These are phyloP conservation scores for Paraplagusia blochii DNA, from an alignment of 2,113 vertebrate species.

Conservation along the genomic window DNA sequence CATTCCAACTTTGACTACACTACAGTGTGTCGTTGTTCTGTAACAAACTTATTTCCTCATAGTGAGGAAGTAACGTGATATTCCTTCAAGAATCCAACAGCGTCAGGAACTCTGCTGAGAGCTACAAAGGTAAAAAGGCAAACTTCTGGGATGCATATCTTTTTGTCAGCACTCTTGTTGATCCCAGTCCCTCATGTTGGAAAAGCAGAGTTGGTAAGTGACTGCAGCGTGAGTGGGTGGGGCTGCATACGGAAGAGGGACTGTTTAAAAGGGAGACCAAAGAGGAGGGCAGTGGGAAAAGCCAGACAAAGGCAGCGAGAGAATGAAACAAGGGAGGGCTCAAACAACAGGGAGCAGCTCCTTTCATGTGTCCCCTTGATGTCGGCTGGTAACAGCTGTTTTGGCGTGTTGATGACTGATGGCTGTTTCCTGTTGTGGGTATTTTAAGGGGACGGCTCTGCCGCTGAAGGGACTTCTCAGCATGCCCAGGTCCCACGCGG, in stretches of 20 bases:
- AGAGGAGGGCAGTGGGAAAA: conserved; percentile 63
- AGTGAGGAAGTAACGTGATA: too few species aligned
- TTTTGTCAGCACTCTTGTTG: conserved; percentile 45
- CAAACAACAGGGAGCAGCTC: conserved; percentile 72
- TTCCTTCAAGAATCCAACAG: too few species aligned
- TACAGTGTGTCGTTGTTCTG: too few species aligned
- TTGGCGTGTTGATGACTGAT: conserved; percentile 80
- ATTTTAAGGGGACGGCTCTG: conserved; percentile 79
- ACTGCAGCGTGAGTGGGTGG: conserved; percentile 54
- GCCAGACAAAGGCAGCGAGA: conserved; percentile 64
- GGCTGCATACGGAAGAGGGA: conserved; percentile 51
- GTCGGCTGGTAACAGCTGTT: conserved; percentile 86
- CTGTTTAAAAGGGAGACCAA: conserved; percentile 52
- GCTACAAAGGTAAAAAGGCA: too few species aligned
- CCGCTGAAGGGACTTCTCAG: conserved; percentile 73
- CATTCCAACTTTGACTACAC: too few species aligned
- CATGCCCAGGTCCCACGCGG: conserved; percentile 61
- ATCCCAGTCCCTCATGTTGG: conserved; percentile 53
- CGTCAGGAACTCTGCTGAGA: too few species aligned
- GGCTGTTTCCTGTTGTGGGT: conserved; percentile 87
- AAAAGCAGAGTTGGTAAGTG: conserved; percentile 41
- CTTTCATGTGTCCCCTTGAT: conserved; percentile 82
- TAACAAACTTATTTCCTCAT: too few species aligned
- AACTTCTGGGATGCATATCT: conserved; percentile 23
- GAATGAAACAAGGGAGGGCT: conserved; percentile 75